Base-by-base conservation (phyloP, 2,797 vertebrate species). In the Botia almorhae region DNA sequence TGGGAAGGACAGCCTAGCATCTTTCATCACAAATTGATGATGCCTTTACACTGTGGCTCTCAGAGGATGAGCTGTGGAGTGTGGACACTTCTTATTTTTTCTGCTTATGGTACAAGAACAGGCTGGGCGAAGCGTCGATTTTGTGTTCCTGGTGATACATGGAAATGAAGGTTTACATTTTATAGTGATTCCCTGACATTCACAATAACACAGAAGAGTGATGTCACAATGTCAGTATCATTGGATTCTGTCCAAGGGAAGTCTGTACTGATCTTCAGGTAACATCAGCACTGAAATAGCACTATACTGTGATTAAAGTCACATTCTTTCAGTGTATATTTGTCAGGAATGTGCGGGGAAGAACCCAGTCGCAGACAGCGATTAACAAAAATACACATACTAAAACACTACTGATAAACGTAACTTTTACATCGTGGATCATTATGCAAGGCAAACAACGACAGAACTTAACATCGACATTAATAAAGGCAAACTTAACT, bases 11-110 rank as follows among this genome's bases (percentile, higher is more conserved):
- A 74, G 53, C 21, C 19, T 17, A 67, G 51, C 19, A 48, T 78
- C 71, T 81, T 72, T 75, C 56, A 69, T 81, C 76, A 65, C 46
- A 33, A 76, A 78, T 74, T 56, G 70, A 51, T 83, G 78, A 85
- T 78, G 71, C 67, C 21, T 78, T 76, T 73, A 68, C 23, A 51
- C 74, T 17, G 29, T 36, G 21, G 46, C 71, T 79, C 55, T 19
- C 17, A 4, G 58, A 76, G 74, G 71, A 71, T 81, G 60, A 71
- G 65, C 14, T 65, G 69, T 26, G 21, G 36, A 56, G 14, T 39
- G 23, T 67, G 23, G 33, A 60, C 48, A 33, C 23, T n/a, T 46
- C 53, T 26, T 80, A 74, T 60, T 78, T 75, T 60, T 76, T 53
- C 48, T 23, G 43, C 5, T n/a, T 3, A 3, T 21, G 46, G 3